Evolutionary conservation across 1,140 invertebrate species (phyloP).

Genomic region (Phthorimaea operculella): DNA sequence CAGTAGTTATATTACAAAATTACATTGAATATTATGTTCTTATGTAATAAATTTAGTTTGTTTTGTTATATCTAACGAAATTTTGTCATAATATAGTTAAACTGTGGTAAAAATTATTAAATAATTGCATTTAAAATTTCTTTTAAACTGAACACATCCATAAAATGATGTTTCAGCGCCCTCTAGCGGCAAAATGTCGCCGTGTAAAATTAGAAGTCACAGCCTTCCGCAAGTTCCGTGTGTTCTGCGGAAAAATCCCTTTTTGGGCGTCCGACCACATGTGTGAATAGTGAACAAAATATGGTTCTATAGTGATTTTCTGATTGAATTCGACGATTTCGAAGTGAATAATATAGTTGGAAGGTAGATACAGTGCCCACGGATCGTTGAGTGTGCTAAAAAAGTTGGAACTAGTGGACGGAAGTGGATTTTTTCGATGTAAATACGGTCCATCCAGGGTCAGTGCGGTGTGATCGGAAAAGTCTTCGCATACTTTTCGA

Average conservation of each 20-base stretch:
- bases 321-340: conserved; percentile 37
- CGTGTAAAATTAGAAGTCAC: conserved; percentile 65
- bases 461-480: conserved; percentile 55
- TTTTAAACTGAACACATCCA: conserved; percentile 32
- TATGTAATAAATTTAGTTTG: too few relatives aligned
- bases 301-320: conserved; percentile 61
- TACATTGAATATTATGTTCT: too few relatives aligned
- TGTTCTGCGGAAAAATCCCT: conserved; percentile 68
- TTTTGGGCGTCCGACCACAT: conserved; percentile 70
- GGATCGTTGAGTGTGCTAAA: conserved; percentile 40
- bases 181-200: conserved; percentile 50
- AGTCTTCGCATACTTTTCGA: conserved; percentile 47
- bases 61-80: too few relatives aligned
- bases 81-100: too few relatives aligned
- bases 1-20: too few relatives aligned
- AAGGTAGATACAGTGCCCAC: conserved; percentile 43
- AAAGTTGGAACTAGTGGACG: conserved; percentile 54
- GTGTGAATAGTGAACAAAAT: conserved; percentile 67
- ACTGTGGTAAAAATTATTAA: neutral
- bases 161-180: conserved; percentile 39
- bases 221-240: conserved; percentile 65
- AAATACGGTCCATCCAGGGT: conserved; percentile 64
- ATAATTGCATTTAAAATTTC: neutral
- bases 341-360: conserved; percentile 33
- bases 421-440: conserved; percentile 66